phyloP scores from a whole-genome alignment of 2,888 invertebrate genomes.

The Nebria brevicollis region DNA sequence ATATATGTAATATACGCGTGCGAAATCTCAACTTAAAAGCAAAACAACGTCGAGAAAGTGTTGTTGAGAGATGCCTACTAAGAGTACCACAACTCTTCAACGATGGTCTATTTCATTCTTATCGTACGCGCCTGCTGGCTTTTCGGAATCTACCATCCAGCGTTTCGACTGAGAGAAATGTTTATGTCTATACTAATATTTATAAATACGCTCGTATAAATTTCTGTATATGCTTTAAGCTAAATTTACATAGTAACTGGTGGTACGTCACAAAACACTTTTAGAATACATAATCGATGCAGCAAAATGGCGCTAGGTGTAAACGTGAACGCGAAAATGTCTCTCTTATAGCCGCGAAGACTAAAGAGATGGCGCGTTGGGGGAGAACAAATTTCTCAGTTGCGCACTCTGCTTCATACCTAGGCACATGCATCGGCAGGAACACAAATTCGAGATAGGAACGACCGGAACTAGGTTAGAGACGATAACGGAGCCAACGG shows the following conservation, averaged over 20 bases:
- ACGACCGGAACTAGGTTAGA: background rate
- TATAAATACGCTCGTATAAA: constrained; percentile 1
- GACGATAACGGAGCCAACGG: background rate
- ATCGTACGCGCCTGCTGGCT: background rate
- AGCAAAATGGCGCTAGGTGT: background rate
- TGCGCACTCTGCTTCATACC: background rate
- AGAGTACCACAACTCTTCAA: no score
- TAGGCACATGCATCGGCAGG: background rate
- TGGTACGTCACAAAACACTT: background rate
- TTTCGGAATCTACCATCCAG: background rate
- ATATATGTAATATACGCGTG: no score
- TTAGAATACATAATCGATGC: constrained; percentile 1
- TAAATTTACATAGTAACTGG: constrained; percentile 1
- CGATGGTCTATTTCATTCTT: background rate
- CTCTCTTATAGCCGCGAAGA: background rate
- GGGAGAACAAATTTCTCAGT: background rate
- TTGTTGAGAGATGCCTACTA: no score
- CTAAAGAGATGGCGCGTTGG: background rate
- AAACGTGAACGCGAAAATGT: background rate
- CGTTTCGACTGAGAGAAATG: background rate
- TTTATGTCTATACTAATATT: background rate
- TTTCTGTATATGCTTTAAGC: background rate
- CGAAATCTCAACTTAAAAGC: no score
- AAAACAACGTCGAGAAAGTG: no score
- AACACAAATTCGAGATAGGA: background rate